These are phyloP conservation scores for Lithophane socia DNA, from an alignment of 2,888 invertebrate genomes.

Conservation along the genomic window DNA sequence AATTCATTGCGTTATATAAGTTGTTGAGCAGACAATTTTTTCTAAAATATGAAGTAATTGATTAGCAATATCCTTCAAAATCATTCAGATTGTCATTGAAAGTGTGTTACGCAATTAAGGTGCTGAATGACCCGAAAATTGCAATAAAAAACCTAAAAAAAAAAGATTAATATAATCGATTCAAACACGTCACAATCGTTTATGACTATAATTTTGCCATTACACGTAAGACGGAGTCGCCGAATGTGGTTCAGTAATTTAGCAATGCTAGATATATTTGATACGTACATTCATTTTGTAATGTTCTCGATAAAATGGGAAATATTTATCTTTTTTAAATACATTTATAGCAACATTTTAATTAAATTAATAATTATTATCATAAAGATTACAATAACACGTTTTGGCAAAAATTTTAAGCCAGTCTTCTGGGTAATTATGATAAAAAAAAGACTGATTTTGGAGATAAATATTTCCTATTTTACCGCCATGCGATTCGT, in stretches of 20 bases:
- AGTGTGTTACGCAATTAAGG: too few relatives aligned
- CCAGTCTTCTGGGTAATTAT: not conserved
- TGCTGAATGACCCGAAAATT: not conserved
- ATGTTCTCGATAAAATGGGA: conserved; percentile 35
- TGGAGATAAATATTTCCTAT: conserved; percentile 38
- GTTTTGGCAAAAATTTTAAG: not conserved
- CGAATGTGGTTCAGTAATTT: conserved; percentile 58
- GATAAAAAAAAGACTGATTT: conserved; percentile 49
- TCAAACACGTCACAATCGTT: conserved; percentile 38
- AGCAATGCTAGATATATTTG: conserved; percentile 48
- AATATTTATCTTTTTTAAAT: conserved; percentile 39
- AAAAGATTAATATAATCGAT: conserved; percentile 39
- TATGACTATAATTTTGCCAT: conserved; percentile 53
- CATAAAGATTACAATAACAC: not conserved
- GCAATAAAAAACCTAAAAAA: not conserved
- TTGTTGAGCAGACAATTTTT: too few relatives aligned
- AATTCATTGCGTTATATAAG: too few relatives aligned
- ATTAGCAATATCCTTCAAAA: too few relatives aligned
- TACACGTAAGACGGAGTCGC: conserved; percentile 45
- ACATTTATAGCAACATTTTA: not conserved
- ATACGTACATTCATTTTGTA: conserved; percentile 32
- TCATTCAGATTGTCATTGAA: too few relatives aligned
- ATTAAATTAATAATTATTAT: not conserved
- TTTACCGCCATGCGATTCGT: conserved; percentile 19
- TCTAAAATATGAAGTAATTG: too few relatives aligned